phyloP scores from a whole-genome alignment of 2,113 vertebrate species.

The Megaptera novaeangliae region DNA sequence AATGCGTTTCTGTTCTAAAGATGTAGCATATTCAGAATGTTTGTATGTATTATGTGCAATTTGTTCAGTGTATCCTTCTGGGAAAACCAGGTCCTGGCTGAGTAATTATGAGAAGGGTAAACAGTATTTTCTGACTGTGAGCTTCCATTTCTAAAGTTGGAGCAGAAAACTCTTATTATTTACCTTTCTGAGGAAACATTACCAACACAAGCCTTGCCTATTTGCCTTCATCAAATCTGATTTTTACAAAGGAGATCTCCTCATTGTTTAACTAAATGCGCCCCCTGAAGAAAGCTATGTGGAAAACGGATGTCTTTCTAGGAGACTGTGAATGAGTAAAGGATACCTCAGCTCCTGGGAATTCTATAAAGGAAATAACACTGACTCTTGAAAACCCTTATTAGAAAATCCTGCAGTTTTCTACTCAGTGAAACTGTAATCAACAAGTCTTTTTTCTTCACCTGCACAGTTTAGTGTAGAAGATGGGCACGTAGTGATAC shows the following conservation, averaged over 20 bases:
- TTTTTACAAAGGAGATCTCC: conserved; percentile 49
- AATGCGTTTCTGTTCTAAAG: conserved; percentile 66
- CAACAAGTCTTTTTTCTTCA: background rate
- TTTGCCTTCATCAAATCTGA: conserved; percentile 44
- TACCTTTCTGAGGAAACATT: conserved; percentile 57
- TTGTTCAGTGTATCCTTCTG: conserved; percentile 72
- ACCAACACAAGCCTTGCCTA: conserved; percentile 57
- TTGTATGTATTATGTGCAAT: conserved; percentile 67
- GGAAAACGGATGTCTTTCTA: conserved; percentile 46
- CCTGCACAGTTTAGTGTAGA: background rate
- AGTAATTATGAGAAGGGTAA: conserved; percentile 75
- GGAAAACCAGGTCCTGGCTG: conserved; percentile 56
- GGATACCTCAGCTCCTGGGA: background rate
- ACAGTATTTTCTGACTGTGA: conserved; percentile 75
- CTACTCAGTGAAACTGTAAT: background rate
- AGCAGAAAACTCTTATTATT: conserved; percentile 73
- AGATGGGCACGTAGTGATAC: background rate
- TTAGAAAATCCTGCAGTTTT: background rate
- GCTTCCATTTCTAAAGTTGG: conserved; percentile 59
- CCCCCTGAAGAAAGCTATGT: conserved; percentile 27
- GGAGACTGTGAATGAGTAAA: background rate
- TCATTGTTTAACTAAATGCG: conserved; percentile 60
- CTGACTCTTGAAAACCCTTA: background rate
- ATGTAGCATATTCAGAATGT: conserved; percentile 69
- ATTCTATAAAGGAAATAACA: background rate